A percentile compares a stretch with the other conserved stretches of the same genome.
These are phyloP conservation scores for Benthosema pterotum DNA, from an alignment of 2,797 vertebrate species.

Conservation along the genomic window DNA sequence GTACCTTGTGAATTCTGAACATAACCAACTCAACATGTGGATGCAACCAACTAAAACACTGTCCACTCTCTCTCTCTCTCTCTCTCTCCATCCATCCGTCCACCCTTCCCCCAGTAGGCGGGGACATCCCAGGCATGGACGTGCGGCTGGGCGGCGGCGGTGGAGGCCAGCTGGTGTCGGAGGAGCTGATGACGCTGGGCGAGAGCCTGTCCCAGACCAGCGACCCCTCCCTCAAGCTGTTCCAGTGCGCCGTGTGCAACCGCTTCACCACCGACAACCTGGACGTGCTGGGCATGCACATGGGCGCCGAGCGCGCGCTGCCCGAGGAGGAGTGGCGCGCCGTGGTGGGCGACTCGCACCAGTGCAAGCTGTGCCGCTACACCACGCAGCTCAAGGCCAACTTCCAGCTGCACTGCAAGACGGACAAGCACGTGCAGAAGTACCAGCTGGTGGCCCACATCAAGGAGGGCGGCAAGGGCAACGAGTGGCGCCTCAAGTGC, in stretches of 20 bases:
- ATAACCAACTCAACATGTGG: conserved; percentile 1
- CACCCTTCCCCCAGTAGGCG: conserved; percentile 83
- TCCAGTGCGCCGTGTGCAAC: conserved; percentile 99
- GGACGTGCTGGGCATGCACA: conserved; percentile 97
- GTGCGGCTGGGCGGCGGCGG: conserved; percentile 93
- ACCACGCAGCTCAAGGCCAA: conserved; percentile 99
- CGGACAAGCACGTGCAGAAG: conserved; percentile 98
- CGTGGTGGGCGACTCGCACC: conserved; percentile 94
- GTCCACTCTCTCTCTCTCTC: conserved; percentile 10
- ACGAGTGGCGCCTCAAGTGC: conserved; percentile 97
- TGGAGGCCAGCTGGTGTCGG: conserved; percentile 94
- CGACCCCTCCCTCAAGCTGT: conserved; percentile 97
- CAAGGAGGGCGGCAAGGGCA: conserved; percentile 98
- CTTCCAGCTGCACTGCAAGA: conserved; percentile 99
- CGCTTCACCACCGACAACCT: conserved; percentile 97
- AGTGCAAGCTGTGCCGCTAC: conserved; percentile 98
- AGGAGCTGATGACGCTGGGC: conserved; percentile 98
- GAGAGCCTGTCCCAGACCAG: conserved; percentile 97
- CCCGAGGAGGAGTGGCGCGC: conserved; percentile 98
- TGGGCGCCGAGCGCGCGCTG: conserved; percentile 93
- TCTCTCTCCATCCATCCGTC: conserved; percentile 13
- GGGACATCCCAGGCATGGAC: conserved; percentile 95
- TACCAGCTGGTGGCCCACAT: conserved; percentile 99
- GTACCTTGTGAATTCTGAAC: conserved; percentile 9
- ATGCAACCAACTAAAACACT: conserved; percentile 22